phyloP scores from a whole-genome alignment of 1,140 invertebrate genomes.

The Zaprionus nigranus region DNA sequence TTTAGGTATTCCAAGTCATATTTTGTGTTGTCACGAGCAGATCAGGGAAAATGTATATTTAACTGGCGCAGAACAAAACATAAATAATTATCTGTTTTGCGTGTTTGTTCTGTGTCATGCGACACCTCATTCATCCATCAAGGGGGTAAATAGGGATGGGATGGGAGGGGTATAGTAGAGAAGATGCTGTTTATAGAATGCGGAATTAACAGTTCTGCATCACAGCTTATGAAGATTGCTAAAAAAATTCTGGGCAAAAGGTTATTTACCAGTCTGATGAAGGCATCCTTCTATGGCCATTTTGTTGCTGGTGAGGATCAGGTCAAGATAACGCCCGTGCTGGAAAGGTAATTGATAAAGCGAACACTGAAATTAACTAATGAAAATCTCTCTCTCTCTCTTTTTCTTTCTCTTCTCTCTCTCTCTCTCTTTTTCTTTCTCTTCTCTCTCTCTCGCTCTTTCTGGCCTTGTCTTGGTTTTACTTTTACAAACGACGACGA shows the following conservation, averaged over 20 bases:
- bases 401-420: slow-evolving; percentile 43
- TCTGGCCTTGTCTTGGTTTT: slow-evolving; percentile 38
- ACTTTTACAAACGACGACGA: slow-evolving; percentile 25
- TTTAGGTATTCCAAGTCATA: background rate
- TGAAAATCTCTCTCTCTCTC: slow-evolving; percentile 82
- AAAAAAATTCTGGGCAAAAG: slow-evolving; percentile 90
- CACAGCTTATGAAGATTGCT: slow-evolving; percentile 93
- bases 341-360: slow-evolving; percentile 82
- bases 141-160: background rate
- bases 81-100: slow-evolving; percentile 1
- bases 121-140: slow-evolving; percentile 1
- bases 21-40: background rate
- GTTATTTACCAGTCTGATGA: slow-evolving; percentile 93
- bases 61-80: background rate
- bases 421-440: slow-evolving; percentile 80
- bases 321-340: slow-evolving; percentile 80
- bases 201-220: slow-evolving; percentile 38
- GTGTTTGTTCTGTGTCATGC: background rate
- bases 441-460: slow-evolving; percentile 77
- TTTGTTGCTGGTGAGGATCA: slow-evolving; percentile 94
- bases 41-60: slow-evolving; percentile 4
- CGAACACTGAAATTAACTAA: slow-evolving; percentile 60
- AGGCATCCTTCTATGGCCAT: slow-evolving; percentile 97
- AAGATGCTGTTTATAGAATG: background rate
- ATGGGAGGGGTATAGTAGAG: background rate